Evolutionary conservation across 1,140 invertebrate genomes (phyloP).

Genomic region (Globodera rostochiensis): DNA sequence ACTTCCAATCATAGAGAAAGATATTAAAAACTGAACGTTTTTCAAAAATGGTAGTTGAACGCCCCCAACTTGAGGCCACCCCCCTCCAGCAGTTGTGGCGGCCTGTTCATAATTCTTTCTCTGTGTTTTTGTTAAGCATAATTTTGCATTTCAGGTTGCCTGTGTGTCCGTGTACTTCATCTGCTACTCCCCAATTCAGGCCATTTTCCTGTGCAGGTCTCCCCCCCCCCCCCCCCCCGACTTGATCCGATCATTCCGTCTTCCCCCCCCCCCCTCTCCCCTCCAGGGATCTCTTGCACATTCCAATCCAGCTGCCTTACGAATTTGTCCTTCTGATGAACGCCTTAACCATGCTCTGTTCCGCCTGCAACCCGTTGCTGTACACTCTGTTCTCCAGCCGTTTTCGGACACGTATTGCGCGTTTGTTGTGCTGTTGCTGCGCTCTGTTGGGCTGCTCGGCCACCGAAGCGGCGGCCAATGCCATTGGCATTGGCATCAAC

Average conservation of each 20-base stretch:
- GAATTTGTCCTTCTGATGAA: constrained; percentile 60
- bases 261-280: neutral
- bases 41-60: no score
- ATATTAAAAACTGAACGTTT: no score
- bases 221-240: neutral
- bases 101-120: no score
- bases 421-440: constrained; percentile 26
- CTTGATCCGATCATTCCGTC: neutral
- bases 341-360: constrained; percentile 60
- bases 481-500: neutral
- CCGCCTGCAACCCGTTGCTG: constrained; percentile 62
- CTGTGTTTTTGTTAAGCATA: no score
- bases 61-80: no score
- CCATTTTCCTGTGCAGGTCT: constrained; percentile 61
- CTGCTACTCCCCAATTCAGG: constrained; percentile 65
- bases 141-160: constrained; percentile 34
- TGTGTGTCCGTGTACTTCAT: constrained; percentile 64
- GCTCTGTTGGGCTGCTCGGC: neutral
- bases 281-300: constrained; percentile 37
- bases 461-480: neutral
- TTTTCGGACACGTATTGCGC: constrained; percentile 51
- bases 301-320: constrained; percentile 54
- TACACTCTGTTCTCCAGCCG: constrained; percentile 63
- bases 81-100: no score
- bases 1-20: no score